Conservation (phyloP, 2,113 vertebrate species). For the Circaetus gallicus region DNA sequence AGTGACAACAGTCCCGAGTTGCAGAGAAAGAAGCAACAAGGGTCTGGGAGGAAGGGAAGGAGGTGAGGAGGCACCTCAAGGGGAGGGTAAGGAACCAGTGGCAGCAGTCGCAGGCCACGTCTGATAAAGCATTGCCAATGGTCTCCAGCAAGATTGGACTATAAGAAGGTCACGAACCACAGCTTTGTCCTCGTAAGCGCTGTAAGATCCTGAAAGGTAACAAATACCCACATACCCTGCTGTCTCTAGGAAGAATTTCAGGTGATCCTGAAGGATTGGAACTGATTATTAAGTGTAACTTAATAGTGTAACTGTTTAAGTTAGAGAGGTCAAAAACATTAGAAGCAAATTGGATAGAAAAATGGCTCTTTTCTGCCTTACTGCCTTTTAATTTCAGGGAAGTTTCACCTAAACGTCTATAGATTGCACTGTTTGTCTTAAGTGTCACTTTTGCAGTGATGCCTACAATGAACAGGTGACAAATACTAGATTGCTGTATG, state of each 20-base stretch:
- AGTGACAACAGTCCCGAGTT: neutral
- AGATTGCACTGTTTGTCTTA: neutral
- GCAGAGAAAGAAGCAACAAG: neutral
- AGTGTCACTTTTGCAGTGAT: neutral
- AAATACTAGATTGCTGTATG: neutral
- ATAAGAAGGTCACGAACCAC: neutral
- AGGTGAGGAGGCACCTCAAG: neutral
- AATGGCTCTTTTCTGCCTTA: neutral
- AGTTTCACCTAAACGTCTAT: fast-evolving
- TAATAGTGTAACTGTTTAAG: neutral
- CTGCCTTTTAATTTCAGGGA: neutral
- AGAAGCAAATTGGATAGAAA: neutral
- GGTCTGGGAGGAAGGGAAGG: neutral
- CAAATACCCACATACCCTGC: neutral
- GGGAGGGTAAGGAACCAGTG: neutral
- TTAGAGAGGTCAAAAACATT: neutral
- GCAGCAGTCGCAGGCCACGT: neutral
- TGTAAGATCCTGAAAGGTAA: neutral
- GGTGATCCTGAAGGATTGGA: neutral
- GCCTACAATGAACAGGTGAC: neutral
- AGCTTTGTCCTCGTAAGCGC: neutral
- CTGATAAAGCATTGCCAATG: neutral
- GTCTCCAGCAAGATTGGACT: neutral
- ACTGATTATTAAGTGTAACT: neutral
- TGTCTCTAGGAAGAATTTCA: neutral